Base-by-base conservation (phyloP, 2,888 invertebrate species). In the Eupithecia inturbata region DNA sequence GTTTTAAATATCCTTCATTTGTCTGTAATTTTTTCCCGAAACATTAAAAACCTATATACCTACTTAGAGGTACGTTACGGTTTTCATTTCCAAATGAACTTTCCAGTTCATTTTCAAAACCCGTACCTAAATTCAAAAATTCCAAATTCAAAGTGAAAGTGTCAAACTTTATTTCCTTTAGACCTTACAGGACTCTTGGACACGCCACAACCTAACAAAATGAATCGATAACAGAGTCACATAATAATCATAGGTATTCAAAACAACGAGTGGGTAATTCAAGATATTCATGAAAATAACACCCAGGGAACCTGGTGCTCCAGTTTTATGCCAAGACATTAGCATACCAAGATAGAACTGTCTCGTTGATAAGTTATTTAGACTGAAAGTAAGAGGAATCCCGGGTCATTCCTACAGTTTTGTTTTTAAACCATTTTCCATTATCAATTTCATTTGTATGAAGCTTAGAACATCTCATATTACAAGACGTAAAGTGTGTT, bases 331-430 rank as follows among this genome's bases (percentile, higher is more conserved):
- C 66, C 39, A 14, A 2, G 7, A 22, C 62, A 68, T 66, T 68
- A 72, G 49, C 69, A 68, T 49, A 66, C 63, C 36, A 68, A 36
- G 49, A 72, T 68, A 72, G 33, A 39, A 22, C 66, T 72, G 72
- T 68, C 45, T 71, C 41, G 12, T 19, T 22, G 39, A 60, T 69
- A 68, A 68, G 49, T 72, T 72, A 63, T 39, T 72, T 68, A 60
- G 45, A 68, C 36, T 45, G 19, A 45, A 67, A 60, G 66, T 70
- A 69, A 71, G 57, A 67, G 67, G 71, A 41, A 41, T 28, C 67
- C 5, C 9, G 62, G 45, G 62, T 41, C 62, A 69, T 69, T 69
- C n/a, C 62, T 39, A 36, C 33, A 62, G 6, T 49, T 36, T 49
- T 49, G 26, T 49, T 49, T 26, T 31, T 19, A 5, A 33, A 36